Evolutionary conservation across 2,797 vertebrate genomes (phyloP).

Genomic region (Hapalemur alaotrensis): DNA sequence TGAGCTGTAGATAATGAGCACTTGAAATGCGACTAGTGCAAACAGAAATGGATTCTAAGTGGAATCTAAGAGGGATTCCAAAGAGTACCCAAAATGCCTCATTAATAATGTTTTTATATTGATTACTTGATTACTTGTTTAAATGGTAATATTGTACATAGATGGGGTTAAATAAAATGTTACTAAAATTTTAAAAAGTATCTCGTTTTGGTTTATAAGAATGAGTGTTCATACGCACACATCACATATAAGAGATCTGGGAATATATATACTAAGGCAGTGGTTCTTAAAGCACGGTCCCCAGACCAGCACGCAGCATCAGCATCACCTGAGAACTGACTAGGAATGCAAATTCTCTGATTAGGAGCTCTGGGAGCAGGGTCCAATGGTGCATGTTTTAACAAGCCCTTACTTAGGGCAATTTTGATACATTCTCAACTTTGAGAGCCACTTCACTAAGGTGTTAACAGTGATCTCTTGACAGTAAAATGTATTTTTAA

Average conservation of each 20-base stretch:
- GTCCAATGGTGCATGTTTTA: rapidly evolving
- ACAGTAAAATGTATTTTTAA: neutral
- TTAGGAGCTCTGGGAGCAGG: no score
- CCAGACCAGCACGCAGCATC: no score
- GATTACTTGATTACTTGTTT: neutral
- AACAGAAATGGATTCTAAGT: neutral
- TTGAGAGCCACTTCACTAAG: neutral
- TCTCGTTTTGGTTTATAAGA: neutral
- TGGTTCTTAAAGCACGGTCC: neutral
- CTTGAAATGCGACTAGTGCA: neutral
- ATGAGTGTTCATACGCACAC: neutral
- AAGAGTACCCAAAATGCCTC: neutral
- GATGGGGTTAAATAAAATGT: neutral
- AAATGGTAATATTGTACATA: neutral
- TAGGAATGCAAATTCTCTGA: neutral
- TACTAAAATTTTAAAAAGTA: rapidly evolving
- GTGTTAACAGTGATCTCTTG: neutral
- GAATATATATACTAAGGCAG: neutral
- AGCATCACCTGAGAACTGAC: neutral
- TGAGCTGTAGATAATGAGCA: neutral
- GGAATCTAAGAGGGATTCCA: neutral
- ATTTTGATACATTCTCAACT: neutral
- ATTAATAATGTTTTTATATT: neutral
- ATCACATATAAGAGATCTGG: neutral
- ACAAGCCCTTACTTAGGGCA: neutral